Evolutionary conservation across 2,888 invertebrate species (phyloP).

Genomic region (Petrolisthes cinctipes): DNA sequence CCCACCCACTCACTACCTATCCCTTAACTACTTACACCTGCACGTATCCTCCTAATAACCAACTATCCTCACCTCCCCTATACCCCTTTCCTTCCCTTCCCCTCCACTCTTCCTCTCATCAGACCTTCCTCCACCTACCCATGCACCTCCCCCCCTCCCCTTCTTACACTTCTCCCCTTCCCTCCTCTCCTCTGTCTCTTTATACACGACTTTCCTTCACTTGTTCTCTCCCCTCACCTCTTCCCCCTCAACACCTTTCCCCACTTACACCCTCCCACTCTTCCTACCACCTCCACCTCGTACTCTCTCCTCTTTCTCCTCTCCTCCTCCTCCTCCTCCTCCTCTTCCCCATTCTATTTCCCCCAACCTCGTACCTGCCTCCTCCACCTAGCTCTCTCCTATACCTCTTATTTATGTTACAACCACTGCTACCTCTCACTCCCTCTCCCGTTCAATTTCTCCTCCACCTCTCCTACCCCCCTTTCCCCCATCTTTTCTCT

Average conservation of each 20-base stretch:
- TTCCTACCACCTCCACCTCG: neutral
- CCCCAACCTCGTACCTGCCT: neutral
- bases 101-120: neutral
- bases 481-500: too few relatives aligned
- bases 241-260: neutral
- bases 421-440: too few relatives aligned
- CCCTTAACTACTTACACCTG: too few relatives aligned
- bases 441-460: too few relatives aligned
- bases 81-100: too few relatives aligned
- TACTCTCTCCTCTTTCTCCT: neutral
- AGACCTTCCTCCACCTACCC: neutral
- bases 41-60: too few relatives aligned
- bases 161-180: neutral
- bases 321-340: neutral
- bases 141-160: neutral
- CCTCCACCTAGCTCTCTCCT: neutral
- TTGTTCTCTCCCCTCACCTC: neutral
- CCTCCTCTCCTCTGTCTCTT: neutral
- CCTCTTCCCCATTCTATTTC: conserved; percentile 1
- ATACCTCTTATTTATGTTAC: neutral
- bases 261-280: neutral
- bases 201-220: neutral
- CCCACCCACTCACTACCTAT: too few relatives aligned
- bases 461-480: too few relatives aligned
- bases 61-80: too few relatives aligned